These are phyloP conservation scores for Paelopatides confundens DNA, from an alignment of 53 echinoderm and acorn worm species.

Conservation along the genomic window DNA sequence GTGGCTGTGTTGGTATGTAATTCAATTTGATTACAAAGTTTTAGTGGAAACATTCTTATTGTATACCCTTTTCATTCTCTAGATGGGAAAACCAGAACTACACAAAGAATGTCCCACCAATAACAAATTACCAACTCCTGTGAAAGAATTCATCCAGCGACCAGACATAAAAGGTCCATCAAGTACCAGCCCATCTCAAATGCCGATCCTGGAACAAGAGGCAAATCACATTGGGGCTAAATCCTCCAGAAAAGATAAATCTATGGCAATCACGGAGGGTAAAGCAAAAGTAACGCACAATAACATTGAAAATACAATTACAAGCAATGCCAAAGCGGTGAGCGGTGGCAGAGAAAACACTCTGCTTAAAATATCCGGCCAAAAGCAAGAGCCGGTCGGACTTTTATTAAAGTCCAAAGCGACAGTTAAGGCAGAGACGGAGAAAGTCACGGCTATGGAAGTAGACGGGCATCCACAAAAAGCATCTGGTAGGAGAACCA, in stretches of 20 bases:
- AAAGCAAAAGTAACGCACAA: not conserved
- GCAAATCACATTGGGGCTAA: constrained; percentile 33
- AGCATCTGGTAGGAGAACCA: not conserved
- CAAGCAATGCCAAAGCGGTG: not conserved
- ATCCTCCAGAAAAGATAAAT: not conserved
- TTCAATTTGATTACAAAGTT: no score
- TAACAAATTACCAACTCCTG: not conserved
- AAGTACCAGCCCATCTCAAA: constrained; percentile 8
- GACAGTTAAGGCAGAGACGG: not conserved
- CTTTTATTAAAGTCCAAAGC: not conserved
- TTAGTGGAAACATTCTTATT: no score
- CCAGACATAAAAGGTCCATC: not conserved
- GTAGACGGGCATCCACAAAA: not conserved
- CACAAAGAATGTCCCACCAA: constrained; percentile 1
- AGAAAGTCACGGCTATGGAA: not conserved
- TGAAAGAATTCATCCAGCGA: not conserved
- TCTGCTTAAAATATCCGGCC: not conserved
- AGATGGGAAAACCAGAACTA: constrained; percentile 46
- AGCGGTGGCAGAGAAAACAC: not conserved
- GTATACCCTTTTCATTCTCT: not conserved
- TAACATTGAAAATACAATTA: not conserved
- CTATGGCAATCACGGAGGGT: not conserved
- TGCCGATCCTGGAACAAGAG: constrained; percentile 43
- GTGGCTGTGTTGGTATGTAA: no score
- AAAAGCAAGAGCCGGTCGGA: not conserved